Evolutionary conservation across 2,797 vertebrate genomes (phyloP).

Genomic region (Nasua narica): DNA sequence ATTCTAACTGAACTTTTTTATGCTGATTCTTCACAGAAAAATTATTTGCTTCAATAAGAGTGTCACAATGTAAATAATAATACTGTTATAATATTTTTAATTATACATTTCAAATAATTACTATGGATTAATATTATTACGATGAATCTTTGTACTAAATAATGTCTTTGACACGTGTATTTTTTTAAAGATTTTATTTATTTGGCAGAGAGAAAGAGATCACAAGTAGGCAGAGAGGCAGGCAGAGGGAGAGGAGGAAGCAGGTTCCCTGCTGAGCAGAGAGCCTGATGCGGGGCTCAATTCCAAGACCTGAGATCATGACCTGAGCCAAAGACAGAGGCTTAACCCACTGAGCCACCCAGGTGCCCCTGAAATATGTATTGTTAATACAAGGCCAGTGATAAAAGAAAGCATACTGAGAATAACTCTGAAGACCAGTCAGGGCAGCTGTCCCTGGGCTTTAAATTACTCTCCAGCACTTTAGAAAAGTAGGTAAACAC

Average conservation of each 20-base stretch:
- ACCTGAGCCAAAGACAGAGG: too few relatives aligned
- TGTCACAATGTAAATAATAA: background rate
- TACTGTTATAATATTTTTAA: constrained; percentile 15
- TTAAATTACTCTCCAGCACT: background rate
- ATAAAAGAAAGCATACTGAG: background rate
- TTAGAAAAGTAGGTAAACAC: background rate
- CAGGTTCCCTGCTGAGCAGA: too few relatives aligned
- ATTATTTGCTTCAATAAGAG: background rate
- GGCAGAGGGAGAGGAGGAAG: too few relatives aligned
- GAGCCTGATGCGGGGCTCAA: too few relatives aligned
- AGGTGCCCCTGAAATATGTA: background rate
- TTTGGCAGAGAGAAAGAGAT: too few relatives aligned
- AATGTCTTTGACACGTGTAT: background rate
- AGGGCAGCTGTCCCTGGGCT: background rate
- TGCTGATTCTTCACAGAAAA: background rate
- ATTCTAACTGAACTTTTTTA: background rate
- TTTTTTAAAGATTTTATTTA: background rate
- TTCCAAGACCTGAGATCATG: too few relatives aligned
- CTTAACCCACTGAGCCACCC: too few relatives aligned
- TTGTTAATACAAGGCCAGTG: background rate
- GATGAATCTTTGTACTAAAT: background rate
- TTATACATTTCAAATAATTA: background rate
- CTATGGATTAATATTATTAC: background rate
- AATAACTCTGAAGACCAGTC: background rate
- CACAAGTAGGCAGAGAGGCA: too few relatives aligned